Conservation (phyloP, 2,113 vertebrate genomes). For the Ramphastos sulfuratus region DNA sequence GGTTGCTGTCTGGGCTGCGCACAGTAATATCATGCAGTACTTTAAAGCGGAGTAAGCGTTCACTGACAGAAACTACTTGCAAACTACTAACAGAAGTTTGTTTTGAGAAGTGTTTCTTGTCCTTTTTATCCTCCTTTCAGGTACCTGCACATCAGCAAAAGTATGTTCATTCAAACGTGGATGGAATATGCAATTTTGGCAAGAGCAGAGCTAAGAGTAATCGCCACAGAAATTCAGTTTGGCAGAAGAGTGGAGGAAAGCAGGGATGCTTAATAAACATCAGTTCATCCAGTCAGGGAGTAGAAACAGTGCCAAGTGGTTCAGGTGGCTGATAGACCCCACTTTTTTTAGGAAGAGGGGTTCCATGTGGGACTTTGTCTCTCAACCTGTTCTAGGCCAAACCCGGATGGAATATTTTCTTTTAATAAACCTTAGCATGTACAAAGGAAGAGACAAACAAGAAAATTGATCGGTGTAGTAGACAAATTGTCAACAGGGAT, state of each 20-base stretch:
- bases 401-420: not conserved
- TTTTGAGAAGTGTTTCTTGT: not conserved
- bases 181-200: not conserved
- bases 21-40: not conserved
- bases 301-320: not conserved
- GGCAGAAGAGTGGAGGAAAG: not conserved
- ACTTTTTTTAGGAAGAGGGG: not conserved
- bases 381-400: not conserved
- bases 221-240: not conserved
- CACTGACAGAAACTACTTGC: not conserved
- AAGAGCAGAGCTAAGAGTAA: not conserved
- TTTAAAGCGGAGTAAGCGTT: not conserved
- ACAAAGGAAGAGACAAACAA: not conserved
- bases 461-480: not conserved
- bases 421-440: not conserved
- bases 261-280: not conserved
- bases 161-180: not conserved
- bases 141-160: not conserved
- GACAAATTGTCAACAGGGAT: not conserved
- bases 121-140: not conserved
- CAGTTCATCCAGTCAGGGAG: not conserved
- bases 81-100: not conserved
- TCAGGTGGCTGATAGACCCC: not conserved
- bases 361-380: not conserved
- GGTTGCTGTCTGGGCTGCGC: too few species aligned